phyloP scores from a whole-genome alignment of 2,888 invertebrate genomes.

The Ceratothoa steindachneri region DNA sequence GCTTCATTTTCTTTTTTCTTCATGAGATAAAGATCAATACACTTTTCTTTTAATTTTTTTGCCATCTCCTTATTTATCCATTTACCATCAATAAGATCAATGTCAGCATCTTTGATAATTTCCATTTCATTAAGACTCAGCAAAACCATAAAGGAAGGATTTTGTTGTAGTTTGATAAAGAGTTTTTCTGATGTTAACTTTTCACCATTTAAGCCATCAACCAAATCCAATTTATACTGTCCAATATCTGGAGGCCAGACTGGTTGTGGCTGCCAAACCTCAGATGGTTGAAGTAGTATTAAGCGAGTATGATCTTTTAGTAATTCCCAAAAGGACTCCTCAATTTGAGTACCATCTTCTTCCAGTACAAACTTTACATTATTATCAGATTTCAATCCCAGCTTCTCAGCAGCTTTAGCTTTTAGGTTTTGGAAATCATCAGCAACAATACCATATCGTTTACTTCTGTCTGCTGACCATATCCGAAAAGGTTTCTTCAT shows the following conservation, averaged over 20 bases:
- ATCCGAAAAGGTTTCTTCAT: constrained; percentile 45
- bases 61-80: constrained; percentile 16
- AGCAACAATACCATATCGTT: constrained; percentile 39
- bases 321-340: constrained; percentile 42
- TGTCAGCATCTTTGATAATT: constrained; percentile 40
- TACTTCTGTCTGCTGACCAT: constrained; percentile 41
- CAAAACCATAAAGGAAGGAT: constrained; percentile 39
- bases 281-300: constrained; percentile 27
- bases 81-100: constrained; percentile 20
- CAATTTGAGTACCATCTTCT: constrained; percentile 45
- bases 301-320: constrained; percentile 34
- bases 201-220: background rate
- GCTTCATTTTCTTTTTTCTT: constrained; percentile 44
- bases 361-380: constrained; percentile 33
- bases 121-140: constrained; percentile 38
- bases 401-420: constrained; percentile 33
- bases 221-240: constrained; percentile 19
- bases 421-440: constrained; percentile 26
- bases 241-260: constrained; percentile 26
- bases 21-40: constrained; percentile 44
- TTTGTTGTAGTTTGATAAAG: constrained; percentile 32
- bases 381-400: constrained; percentile 20
- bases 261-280: constrained; percentile 36
- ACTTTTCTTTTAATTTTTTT: constrained; percentile 31
- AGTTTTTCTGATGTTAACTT: constrained; percentile 20